Conservation (phyloP, 2,888 invertebrate species). For the Macrosoma leucophasiata region DNA sequence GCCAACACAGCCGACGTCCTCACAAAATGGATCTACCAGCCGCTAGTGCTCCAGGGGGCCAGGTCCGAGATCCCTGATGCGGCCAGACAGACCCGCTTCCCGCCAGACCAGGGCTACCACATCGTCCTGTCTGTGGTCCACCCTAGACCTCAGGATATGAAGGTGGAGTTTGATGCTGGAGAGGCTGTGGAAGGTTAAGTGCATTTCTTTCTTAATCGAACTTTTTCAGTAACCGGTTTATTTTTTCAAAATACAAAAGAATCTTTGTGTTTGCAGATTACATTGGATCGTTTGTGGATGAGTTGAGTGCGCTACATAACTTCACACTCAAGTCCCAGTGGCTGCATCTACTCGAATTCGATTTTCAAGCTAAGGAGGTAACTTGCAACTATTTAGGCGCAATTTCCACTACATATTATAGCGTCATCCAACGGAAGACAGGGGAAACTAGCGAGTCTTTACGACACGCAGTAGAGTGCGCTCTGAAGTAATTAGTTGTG, state of each 20-base stretch:
- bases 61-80: conserved; percentile 46
- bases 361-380: conserved; percentile 81
- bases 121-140: conserved; percentile 89
- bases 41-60: conserved; percentile 53
- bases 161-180: conserved; percentile 81
- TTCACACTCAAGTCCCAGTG: conserved; percentile 92
- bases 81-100: conserved; percentile 51
- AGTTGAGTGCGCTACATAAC: conserved; percentile 82
- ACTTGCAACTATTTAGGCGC: too few relatives aligned
- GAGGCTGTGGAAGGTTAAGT: conserved; percentile 79
- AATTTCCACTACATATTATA: too few relatives aligned
- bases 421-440: too few relatives aligned
- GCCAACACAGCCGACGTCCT: background rate
- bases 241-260: background rate
- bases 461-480: too few relatives aligned
- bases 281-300: conserved; percentile 83
- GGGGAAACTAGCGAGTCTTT: too few relatives aligned
- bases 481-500: too few relatives aligned
- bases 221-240: background rate
- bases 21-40: conserved; percentile 39
- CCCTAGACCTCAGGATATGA: conserved; percentile 84
- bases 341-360: conserved; percentile 87
- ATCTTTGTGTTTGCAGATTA: conserved; percentile 76
- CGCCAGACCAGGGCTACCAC: conserved; percentile 47
- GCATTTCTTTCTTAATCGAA: too few relatives aligned